Evolutionary conservation across 2,113 vertebrate genomes (phyloP), one percentile per base, ranked within the genome.

Genomic region (Shinisaurus crocodilurus): DNA sequence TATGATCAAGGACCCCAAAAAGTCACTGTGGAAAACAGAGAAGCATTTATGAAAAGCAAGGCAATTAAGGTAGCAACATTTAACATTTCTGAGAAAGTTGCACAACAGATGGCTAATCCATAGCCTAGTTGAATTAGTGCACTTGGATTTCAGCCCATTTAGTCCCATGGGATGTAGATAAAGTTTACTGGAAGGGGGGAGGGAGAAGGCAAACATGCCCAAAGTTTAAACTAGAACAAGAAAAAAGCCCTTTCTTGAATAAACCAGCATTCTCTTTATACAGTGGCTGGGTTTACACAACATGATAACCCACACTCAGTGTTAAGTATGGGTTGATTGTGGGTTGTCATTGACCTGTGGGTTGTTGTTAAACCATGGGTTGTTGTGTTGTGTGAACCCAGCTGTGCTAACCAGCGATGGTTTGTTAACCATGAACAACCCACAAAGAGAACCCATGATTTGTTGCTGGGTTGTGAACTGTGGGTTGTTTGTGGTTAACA

Each of bases 221-320:
- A 92, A 93, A 94, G 54, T 90, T 92, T 48, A 81, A 0, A 84
- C 34, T 4, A 92, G 37, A 54, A 85, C 67, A 86, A 93, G 63
- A 67, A 12, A 92, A 89, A 89, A 89, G 20, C 86, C 45, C 23
- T 92, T 23, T 87, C 91, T 50, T 34, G 75, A 95, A 90, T 91
- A 40, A 91, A 93, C 29, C 25, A 37, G 29, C 27, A 23, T 90
- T 34, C 79, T 94, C 88, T 60, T 13, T 57, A 82, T 91, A 13
- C 54, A 54, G 2, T 54, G 54, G 54, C 13, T 54, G 54, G 54
- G 13, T 54, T 54, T 54, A 54, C 54, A 54, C 54, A 54, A 54
- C 54, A 54, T 54, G 50, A 54, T 10, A 54, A 54, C 10, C 10
- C 50, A 54, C 50, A 54, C 13, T 54, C 54, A 54, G 13, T 12